A percentile compares a stretch with the other conserved stretches of the same genome.
phyloP scores from a whole-genome alignment of 2,113 vertebrate genomes.

The Tyrannus savana region DNA sequence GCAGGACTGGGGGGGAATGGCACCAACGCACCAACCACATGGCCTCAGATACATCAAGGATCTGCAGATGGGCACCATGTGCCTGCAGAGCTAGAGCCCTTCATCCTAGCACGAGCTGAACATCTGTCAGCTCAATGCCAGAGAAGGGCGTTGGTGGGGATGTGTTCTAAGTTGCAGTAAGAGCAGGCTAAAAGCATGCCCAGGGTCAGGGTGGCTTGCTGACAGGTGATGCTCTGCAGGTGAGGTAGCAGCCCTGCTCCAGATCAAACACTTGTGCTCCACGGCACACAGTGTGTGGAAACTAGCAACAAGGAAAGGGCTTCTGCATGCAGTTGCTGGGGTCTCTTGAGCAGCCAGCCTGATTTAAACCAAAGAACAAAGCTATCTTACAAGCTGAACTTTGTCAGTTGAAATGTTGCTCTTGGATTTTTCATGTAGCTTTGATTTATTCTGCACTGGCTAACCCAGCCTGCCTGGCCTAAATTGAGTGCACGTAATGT shows the following conservation, averaged over 20 bases:
- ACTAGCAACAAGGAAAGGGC: background rate
- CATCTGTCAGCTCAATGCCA: rapidly evolving
- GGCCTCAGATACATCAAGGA: background rate
- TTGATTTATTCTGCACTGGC: conserved; percentile 62
- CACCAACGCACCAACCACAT: rapidly evolving
- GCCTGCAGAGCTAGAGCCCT: background rate
- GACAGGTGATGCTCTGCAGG: background rate
- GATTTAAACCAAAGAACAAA: conserved; percentile 36
- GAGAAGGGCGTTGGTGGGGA: background rate
- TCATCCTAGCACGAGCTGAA: rapidly evolving
- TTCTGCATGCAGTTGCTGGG: background rate
- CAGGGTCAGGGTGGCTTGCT: background rate
- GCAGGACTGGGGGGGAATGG: rapidly evolving
- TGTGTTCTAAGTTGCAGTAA: background rate
- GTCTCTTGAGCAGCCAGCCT: background rate
- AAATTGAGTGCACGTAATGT: background rate
- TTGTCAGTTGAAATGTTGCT: conserved; percentile 9
- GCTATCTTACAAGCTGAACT: conserved; percentile 13
- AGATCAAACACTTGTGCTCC: background rate
- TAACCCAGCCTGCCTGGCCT: conserved; percentile 11
- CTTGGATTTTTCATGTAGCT: conserved; percentile 46
- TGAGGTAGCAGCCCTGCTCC: background rate
- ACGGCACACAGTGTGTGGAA: background rate
- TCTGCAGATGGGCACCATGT: background rate
- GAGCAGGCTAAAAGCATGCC: background rate